phyloP scores from a whole-genome alignment of 2,888 invertebrate genomes.

The Dryobotodes eremita region DNA sequence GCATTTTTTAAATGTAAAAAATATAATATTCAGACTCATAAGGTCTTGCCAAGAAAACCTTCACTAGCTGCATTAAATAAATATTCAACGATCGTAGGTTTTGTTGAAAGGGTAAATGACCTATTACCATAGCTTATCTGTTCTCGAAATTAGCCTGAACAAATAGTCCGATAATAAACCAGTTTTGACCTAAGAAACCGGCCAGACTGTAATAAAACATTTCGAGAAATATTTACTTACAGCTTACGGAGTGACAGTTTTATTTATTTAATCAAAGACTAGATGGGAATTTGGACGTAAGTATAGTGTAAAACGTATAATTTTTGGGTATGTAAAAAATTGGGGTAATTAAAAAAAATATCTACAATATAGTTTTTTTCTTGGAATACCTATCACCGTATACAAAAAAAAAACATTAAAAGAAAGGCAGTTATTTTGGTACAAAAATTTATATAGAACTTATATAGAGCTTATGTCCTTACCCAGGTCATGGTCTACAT shows the following conservation, averaged over 20 bases:
- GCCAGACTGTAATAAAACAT: conserved; percentile 12
- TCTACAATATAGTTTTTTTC: too few relatives aligned
- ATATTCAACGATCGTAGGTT: conserved; percentile 7
- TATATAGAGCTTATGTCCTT: too few relatives aligned
- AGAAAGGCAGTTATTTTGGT: too few relatives aligned
- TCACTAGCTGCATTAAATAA: conserved; percentile 5
- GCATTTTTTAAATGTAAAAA: too few relatives aligned
- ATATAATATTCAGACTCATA: not conserved
- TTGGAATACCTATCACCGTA: too few relatives aligned
- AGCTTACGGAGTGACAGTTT: not conserved
- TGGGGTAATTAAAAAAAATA: too few relatives aligned
- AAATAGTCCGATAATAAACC: conserved; percentile 54
- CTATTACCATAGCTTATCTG: conserved; percentile 52
- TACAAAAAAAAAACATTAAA: too few relatives aligned
- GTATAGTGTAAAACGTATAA: not conserved
- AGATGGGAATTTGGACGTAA: not conserved
- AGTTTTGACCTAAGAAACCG: conserved; percentile 35
- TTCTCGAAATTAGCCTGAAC: conserved; percentile 51
- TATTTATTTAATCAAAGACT: conserved; percentile 3
- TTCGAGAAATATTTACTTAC: conserved; percentile 16
- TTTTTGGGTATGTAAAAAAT: too few relatives aligned
- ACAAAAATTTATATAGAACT: too few relatives aligned
- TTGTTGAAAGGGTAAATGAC: conserved; percentile 42
- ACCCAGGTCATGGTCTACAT: too few relatives aligned
- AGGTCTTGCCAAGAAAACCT: not conserved